phyloP scores from a whole-genome alignment of 2,113 vertebrate genomes.

The Terrapene triunguis region DNA sequence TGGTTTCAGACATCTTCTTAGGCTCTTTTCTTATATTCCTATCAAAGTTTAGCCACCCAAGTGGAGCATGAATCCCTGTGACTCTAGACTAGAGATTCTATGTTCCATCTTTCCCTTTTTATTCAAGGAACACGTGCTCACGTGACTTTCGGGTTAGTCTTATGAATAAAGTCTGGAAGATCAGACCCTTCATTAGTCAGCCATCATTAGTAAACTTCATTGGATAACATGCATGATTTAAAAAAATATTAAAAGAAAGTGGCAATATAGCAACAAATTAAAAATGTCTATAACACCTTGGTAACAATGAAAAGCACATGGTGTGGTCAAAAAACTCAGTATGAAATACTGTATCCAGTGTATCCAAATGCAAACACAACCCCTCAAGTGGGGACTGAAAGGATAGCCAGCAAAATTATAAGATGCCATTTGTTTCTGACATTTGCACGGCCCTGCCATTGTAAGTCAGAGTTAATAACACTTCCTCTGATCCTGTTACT shows the following conservation, averaged over 20 bases:
- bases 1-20: not conserved
- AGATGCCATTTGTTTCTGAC: not conserved
- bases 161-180: not conserved
- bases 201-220: not conserved
- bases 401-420: not conserved
- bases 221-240: not conserved
- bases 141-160: not conserved
- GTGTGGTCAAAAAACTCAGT: not conserved
- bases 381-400: not conserved
- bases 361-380: not conserved
- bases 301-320: not conserved
- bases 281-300: not conserved
- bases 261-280: not conserved
- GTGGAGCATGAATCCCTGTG: not conserved
- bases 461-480: not conserved
- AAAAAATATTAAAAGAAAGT: not conserved
- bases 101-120: not conserved
- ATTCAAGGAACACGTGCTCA: not conserved
- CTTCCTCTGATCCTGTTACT: not conserved
- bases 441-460: not conserved
- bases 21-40: not conserved
- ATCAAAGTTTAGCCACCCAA: not conserved
- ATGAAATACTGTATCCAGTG: not conserved
- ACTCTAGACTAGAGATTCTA: not conserved
- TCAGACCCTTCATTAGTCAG: not conserved